Evolutionary conservation across 1,140 invertebrate species (phyloP).

Genomic region (Elymnias hypermnestra): DNA sequence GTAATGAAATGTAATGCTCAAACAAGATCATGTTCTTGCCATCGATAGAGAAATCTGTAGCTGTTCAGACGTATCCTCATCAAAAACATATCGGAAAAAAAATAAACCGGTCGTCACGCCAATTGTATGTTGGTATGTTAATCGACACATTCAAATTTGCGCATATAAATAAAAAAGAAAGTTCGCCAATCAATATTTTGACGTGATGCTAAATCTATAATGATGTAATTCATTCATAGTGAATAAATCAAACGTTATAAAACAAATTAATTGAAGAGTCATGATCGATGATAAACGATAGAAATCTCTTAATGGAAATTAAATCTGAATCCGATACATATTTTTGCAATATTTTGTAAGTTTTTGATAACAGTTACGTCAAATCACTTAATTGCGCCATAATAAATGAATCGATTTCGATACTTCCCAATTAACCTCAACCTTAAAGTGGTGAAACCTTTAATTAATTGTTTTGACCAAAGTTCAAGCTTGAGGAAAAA

Average conservation of each 20-base stretch:
- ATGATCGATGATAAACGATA: not conserved
- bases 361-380: not conserved
- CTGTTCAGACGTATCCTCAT: too few relatives aligned
- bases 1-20: too few relatives aligned
- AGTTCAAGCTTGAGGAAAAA: not conserved
- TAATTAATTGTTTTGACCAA: not conserved
- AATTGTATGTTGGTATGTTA: not conserved
- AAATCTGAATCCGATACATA: not conserved
- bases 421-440: not conserved
- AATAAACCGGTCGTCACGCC: not conserved
- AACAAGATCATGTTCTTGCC: too few relatives aligned
- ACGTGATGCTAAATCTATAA: slow-evolving; percentile 7
- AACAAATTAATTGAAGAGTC: slow-evolving; percentile 2
- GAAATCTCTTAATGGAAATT: slow-evolving; percentile 5
- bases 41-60: too few relatives aligned
- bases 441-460: not conserved
- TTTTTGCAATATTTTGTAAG: not conserved
- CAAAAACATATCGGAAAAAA: not conserved
- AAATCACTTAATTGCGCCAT: not conserved
- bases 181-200: slow-evolving; percentile 12
- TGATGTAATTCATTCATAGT: slow-evolving; percentile 4
- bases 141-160: slow-evolving; percentile 5
- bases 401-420: not conserved
- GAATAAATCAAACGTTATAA: slow-evolving; percentile 9
- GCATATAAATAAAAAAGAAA: slow-evolving; percentile 18